phyloP scores from a whole-genome alignment of 2,888 invertebrate genomes.

The Acanthosepion lycidas region DNA sequence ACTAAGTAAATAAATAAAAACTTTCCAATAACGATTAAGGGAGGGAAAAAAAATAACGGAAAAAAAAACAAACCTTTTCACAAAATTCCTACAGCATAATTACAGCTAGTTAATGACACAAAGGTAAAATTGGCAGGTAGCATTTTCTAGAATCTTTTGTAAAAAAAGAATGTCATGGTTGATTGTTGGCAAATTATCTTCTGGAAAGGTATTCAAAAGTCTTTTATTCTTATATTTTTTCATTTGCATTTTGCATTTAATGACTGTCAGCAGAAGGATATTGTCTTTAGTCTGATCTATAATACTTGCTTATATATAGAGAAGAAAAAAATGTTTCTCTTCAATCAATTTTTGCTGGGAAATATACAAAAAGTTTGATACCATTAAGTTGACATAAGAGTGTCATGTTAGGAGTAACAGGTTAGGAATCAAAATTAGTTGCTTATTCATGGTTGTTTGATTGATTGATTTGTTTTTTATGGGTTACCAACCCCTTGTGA shows the following conservation, averaged over 20 bases:
- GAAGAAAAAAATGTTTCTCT: too few species aligned
- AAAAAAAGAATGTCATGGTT: background rate
- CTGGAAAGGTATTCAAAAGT: background rate
- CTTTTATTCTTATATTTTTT: too few species aligned
- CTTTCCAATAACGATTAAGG: background rate
- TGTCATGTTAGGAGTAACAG: too few species aligned
- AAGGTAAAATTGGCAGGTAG: background rate
- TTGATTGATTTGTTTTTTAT: too few species aligned
- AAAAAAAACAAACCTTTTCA: background rate
- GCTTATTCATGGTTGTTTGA: too few species aligned
- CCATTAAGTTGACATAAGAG: too few species aligned
- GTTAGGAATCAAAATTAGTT: too few species aligned
- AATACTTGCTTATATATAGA: background rate
- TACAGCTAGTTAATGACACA: background rate
- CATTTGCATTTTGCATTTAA: background rate
- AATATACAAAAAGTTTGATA: too few species aligned
- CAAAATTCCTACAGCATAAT: background rate
- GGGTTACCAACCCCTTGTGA: too few species aligned
- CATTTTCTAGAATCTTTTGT: background rate
- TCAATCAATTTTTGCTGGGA: too few species aligned
- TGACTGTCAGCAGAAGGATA: background rate
- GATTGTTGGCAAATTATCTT: background rate
- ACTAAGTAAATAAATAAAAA: background rate
- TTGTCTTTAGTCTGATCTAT: background rate
- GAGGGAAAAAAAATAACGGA: background rate